phyloP scores from a whole-genome alignment of 2,113 vertebrate genomes.

The Cairina moschata region DNA sequence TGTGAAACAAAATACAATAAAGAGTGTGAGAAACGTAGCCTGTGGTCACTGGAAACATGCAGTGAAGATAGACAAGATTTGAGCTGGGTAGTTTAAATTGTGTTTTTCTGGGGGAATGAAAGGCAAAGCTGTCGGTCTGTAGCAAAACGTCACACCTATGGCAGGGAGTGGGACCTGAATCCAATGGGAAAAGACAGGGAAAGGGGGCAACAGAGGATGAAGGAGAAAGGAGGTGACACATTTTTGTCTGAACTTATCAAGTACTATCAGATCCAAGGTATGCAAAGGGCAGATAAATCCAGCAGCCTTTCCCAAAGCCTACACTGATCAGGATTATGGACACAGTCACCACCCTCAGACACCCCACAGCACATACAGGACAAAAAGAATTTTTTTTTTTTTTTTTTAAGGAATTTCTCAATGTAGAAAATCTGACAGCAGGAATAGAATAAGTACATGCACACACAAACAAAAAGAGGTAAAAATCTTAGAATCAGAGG shows the following conservation, averaged over 20 bases:
- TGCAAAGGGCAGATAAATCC: not conserved
- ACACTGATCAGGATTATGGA: not conserved
- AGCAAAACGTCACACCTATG: not conserved
- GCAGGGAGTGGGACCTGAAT: not conserved
- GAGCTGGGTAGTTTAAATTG: not conserved
- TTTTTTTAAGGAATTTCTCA: not conserved
- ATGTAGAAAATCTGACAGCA: not conserved
- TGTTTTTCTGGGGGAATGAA: not conserved
- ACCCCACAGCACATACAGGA: not conserved
- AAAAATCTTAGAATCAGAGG: not conserved
- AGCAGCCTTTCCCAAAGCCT: not conserved
- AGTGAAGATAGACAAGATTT: not conserved
- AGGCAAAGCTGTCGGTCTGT: not conserved
- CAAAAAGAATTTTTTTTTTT: not conserved
- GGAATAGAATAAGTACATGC: not conserved
- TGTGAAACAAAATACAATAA: not conserved
- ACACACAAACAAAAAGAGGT: not conserved
- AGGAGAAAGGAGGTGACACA: not conserved
- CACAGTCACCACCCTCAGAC: not conserved
- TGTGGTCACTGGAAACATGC: not conserved
- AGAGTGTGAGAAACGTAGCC: accelerated
- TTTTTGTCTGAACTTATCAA: not conserved
- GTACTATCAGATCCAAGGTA: not conserved
- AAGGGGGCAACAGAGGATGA: not conserved
- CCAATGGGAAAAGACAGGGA: not conserved